Base-by-base conservation (phyloP, 2,113 vertebrate species). In the Telmatochromis brachygnathus region DNA sequence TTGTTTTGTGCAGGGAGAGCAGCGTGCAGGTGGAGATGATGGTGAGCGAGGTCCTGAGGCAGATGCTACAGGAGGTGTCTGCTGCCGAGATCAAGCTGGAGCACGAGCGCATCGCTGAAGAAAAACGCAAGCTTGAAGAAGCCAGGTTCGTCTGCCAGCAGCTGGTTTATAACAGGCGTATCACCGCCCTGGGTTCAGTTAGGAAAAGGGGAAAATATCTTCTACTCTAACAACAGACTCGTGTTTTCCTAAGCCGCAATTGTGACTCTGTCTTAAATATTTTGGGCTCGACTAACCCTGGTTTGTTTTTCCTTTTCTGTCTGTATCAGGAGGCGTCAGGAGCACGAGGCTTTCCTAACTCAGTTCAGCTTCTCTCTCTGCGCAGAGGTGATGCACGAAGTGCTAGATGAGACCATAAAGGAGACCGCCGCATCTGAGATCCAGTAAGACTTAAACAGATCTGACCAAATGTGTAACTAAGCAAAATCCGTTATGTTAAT, bases 61-160 rank as follows among this genome's bases (percentile, higher is more conserved):
- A 97, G 86, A 85, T 97, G 26, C 88, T 98, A 81, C 92, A 83
- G 37, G 96, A 97, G 39, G 58, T 96, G 7, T 96, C 96, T 3
- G 92, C 89, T 3, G 84, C 93, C 0, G 92, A 96, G 87, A 84
- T 99, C 12, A 90, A 51, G 0, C 39, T 93, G 2, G 98, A 98
- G 45, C 94, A 83, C 35, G 93, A 97, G 79, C 96, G 96, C 1
- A 90, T 97, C 3, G 94, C 95, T 13, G 97, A 97, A 82, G 97
- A 98, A 60, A 96, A 93, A 75, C 96, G 95, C 49, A 96, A 81
- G 87, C 95, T 96, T 5, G 97, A 98, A 90, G 97, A 98, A 89
- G 96, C 97, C 85, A 97, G 98, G 99, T 97, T 8, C 1, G 93
- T 91, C 7, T 60, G 10, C 14, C 4, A 3, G 8, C 8, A 7